Conservation (phyloP, 2,113 vertebrate species). For the Misgurnus mizolepis region DNA sequence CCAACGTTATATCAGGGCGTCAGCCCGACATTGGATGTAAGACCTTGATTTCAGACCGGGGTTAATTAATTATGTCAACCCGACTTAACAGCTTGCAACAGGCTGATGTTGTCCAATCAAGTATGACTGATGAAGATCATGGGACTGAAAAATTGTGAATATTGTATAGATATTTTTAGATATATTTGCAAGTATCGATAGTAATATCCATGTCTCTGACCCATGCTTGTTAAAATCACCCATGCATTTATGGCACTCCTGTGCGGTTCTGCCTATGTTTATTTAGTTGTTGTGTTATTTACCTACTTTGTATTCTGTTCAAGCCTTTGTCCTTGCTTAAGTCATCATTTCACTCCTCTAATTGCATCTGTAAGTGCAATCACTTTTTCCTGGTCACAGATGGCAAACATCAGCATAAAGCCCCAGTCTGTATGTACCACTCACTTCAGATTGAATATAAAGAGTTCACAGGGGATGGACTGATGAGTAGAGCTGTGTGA, state of each 20-base stretch:
- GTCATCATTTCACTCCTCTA: conserved; percentile 43
- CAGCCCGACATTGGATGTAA: too few relatives aligned
- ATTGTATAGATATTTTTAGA: too few relatives aligned
- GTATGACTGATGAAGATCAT: too few relatives aligned
- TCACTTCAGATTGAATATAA: neutral
- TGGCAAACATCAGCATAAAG: conserved; percentile 51
- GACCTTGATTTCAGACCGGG: too few relatives aligned
- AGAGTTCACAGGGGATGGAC: conserved; percentile 25
- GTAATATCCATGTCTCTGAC: neutral
- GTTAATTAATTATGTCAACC: too few relatives aligned
- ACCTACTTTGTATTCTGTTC: conserved; percentile 39
- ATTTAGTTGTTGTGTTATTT: conserved; percentile 39
- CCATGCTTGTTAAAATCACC: neutral
- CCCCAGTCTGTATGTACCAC: conserved; percentile 19
- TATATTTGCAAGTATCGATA: too few relatives aligned
- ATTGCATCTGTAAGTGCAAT: conserved; percentile 46
- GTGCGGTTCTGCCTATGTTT: conserved; percentile 6
- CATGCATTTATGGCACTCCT: conserved; percentile 1
- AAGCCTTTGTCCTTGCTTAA: conserved; percentile 48
- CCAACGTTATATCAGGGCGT: too few relatives aligned
- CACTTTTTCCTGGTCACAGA: conserved; percentile 52
- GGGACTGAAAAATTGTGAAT: too few relatives aligned
- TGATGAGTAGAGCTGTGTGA: conserved; percentile 36
- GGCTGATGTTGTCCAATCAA: too few relatives aligned
- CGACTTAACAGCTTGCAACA: too few relatives aligned